Evolutionary conservation across 2,888 invertebrate genomes (phyloP), one percentile per base, ranked within the genome.

Genomic region (Lagria hirta): DNA sequence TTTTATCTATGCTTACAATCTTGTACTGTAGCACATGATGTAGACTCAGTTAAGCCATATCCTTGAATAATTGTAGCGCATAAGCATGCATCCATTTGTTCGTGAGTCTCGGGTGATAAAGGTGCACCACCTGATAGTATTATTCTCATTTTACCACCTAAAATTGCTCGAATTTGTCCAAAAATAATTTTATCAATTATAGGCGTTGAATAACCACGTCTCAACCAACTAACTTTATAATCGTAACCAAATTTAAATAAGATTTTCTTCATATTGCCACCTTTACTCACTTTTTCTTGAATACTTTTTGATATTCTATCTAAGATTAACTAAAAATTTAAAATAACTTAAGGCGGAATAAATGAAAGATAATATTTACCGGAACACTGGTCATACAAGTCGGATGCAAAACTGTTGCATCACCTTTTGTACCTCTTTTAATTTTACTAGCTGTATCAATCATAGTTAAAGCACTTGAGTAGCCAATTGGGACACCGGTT

Each of bases 301-400:
- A 99, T 93, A 57, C 89, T 93, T 74, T 99, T 99, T 65, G 94
- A 94, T 66, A 99, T 91, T 62, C 98, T 85, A 74, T 98, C 98
- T 77, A 98, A 83, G 59, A 99, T 96, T 35, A 97, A 77, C 91
- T 94, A 74, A 66, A 65, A 50, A 40, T 18, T 23, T 1, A n/a
- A 8, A 8, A 2, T n/a, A n/a, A n/a, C n/a, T n/a, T n/a, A n/a
- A n/a, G n/a, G n/a, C n/a, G n/a, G n/a, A n/a, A 5, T 5, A 8
- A 32, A 15, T 40, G 13, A 22, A 10, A 36, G 33, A 8, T 8
- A 15, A 12, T 7, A 73, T 80, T 77, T 63, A 95, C 93, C 45
- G 99, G 99, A 26, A 99, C 99, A 30, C 95, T 86, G 2, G 96
- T 95, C 79, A 99, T 87, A 63, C 96, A 86, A 1, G 97, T 95